phyloP scores from a whole-genome alignment of 2,888 invertebrate genomes.

The Clitarchus hookeri region DNA sequence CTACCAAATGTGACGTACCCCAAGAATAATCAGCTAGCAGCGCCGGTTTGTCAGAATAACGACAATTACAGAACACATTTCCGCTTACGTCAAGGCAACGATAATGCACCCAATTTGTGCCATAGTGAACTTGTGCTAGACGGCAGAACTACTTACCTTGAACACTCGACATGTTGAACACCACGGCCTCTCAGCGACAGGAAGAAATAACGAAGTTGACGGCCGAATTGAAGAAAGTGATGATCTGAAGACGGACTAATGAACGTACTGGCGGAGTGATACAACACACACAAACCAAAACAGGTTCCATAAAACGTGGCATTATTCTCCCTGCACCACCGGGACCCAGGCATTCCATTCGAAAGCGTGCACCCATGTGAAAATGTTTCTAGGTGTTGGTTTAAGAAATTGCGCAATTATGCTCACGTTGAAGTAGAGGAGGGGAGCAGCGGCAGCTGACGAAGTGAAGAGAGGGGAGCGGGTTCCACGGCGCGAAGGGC shows the following conservation, averaged over 20 bases:
- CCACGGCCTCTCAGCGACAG: background rate
- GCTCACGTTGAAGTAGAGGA: background rate
- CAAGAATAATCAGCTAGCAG: no score
- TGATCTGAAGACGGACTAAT: background rate
- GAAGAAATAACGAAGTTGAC: background rate
- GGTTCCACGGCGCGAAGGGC: background rate
- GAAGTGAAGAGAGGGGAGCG: background rate
- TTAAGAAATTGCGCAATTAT: conserved; percentile 14
- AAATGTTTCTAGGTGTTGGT: conserved; percentile 10
- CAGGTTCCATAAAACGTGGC: background rate
- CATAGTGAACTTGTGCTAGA: no score
- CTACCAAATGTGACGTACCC: no score
- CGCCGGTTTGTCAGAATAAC: no score
- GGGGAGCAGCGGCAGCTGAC: background rate
- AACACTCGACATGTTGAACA: background rate
- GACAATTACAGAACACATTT: no score
- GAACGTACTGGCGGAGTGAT: background rate
- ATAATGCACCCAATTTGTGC: no score
- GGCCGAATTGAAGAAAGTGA: background rate
- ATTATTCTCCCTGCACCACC: background rate
- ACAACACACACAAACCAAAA: background rate
- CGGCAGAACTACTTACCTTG: background rate
- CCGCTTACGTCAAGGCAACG: no score
- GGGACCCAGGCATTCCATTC: background rate
- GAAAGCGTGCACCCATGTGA: background rate